Evolutionary conservation across 2,113 vertebrate species (phyloP).

Genomic region (Plectropomus leopardus): DNA sequence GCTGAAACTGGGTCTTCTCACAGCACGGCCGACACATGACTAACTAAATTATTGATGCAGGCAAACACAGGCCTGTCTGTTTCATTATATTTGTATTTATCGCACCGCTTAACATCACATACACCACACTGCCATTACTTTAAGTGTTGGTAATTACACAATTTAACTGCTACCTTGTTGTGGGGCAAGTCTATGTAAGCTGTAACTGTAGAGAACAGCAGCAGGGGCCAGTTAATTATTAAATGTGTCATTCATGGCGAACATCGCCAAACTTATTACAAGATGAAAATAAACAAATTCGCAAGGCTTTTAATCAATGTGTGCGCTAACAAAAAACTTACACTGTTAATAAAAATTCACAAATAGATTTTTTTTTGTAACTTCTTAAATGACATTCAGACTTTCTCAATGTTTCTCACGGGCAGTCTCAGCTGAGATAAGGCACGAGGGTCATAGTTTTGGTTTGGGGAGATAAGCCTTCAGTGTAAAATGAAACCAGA

Average conservation of each 20-base stretch:
- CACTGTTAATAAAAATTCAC: not conserved
- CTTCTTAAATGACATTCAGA: not conserved
- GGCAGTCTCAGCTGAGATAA: slow-evolving; percentile 22
- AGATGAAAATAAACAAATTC: not conserved
- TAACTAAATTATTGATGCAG: not conserved
- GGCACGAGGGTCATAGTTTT: slow-evolving; percentile 34
- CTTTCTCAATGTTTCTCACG: not conserved
- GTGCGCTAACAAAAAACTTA: not conserved
- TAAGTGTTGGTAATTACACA: not conserved
- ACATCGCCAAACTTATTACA: not conserved
- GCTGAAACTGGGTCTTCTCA: slow-evolving; percentile 47
- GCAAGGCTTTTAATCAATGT: not conserved
- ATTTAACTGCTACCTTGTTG: not conserved
- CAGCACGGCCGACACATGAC: not conserved
- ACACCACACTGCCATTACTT: not conserved
- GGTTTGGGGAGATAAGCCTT: slow-evolving; percentile 19
- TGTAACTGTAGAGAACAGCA: not conserved
- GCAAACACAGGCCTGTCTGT: not conserved
- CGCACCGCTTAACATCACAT: not conserved
- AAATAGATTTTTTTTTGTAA: not conserved
- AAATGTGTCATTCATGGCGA: slow-evolving; percentile 9
- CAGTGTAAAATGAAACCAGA: slow-evolving; percentile 47
- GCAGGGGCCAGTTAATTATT: slow-evolving; percentile 29
- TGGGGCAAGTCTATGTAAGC: not conserved
- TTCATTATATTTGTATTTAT: not conserved